Base-by-base conservation (phyloP, 2,888 invertebrate species). In the Acronicta aceris region DNA sequence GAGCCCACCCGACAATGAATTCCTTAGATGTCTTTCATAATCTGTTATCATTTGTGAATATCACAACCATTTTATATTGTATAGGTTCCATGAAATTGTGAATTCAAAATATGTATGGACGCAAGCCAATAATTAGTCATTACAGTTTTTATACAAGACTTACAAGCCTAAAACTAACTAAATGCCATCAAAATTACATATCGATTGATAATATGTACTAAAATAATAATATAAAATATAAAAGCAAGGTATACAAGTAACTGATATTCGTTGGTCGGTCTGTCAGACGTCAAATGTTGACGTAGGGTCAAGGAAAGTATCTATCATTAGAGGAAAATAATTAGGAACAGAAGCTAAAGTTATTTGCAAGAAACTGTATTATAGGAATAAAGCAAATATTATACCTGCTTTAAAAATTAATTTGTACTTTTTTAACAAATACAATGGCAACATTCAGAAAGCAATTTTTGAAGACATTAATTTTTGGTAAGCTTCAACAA, bases 141-240 rank as follows among this genome's bases (percentile, higher is more conserved):
- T 41, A 62, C 67, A 70, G 64, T 75, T 78, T 78, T 71, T 75
- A 76, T 75, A 78, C 76, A 74, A 8, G 6, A 53, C 56, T 59
- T 49, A 62, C 46, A 53, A 46, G n/a, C 43, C 49, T 58, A 42
- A 2, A 43, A 54, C 62, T 59, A 64, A 57, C 60, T 70, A 65
- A 74, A 74, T 74, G 59, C 59, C 60, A 74, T 50, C 51, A 66
- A 64, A 36, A 51, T 55, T 59, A 62, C 52, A 63, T 68, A 73
- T 55, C 16, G 27, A 53, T 68, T 46, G 30, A 50, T 68, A 42
- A 72, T 43, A 56, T 17, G 56, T 55, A 38, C 13, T 55, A 49
- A 7, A 33, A 33, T 33, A 30, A 55, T 33, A 10, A 63, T 51
- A 46, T 55, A 71, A 21, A 75, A 65, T 55, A 52, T 50, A 61